Conservation (phyloP, 2,113 vertebrate species). For the Bubo bubo region DNA sequence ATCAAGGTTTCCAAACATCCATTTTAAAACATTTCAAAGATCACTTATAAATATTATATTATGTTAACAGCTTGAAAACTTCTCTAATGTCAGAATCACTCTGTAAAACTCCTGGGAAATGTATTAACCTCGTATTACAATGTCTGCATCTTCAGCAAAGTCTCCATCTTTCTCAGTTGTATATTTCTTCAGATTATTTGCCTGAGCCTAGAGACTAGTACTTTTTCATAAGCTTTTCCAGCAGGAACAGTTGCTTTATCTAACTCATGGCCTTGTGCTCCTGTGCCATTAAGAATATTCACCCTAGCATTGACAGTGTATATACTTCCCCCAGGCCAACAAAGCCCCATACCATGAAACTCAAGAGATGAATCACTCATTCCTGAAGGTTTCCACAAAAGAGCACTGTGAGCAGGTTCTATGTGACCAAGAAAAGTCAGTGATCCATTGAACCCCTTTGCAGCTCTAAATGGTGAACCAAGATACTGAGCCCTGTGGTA, state of each 20-base stretch:
- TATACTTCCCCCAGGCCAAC: neutral
- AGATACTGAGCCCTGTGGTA: neutral
- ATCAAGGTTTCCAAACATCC: neutral
- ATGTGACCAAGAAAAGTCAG: neutral
- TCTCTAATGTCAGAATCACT: neutral
- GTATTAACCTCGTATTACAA: constrained; percentile 14
- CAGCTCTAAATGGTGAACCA: neutral
- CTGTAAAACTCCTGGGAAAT: constrained; percentile 9
- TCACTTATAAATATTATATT: neutral
- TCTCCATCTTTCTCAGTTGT: neutral
- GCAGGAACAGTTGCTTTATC: neutral
- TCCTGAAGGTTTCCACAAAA: neutral
- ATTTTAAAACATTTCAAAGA: neutral
- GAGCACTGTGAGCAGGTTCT: neutral
- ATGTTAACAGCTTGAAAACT: constrained; percentile 7
- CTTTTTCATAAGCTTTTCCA: neutral
- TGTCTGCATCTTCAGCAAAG: neutral
- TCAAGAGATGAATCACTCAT: neutral
- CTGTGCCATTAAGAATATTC: constrained; percentile 16
- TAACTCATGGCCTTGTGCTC: neutral
- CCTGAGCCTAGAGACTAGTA: neutral
- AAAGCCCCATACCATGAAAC: neutral
- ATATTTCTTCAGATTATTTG: constrained; percentile 26
- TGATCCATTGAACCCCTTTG: neutral
- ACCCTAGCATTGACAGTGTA: neutral